Base-by-base conservation (phyloP, 35 echinoderm and acorn worm genomes). In the Patiria miniata region DNA sequence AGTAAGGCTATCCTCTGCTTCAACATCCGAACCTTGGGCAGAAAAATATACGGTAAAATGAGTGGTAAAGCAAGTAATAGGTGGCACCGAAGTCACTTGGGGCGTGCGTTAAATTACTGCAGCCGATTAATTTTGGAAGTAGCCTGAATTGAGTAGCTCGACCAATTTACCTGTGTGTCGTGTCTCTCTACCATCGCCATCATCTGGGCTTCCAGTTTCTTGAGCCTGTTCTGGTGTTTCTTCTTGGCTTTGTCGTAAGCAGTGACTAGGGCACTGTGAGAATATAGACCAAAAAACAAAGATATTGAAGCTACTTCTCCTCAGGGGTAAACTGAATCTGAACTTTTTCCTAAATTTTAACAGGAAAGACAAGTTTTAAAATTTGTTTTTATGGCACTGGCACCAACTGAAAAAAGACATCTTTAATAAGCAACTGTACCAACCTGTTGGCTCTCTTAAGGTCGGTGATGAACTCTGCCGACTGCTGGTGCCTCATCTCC, bases 171-270 rank as follows among this genome's bases (percentile, higher is more conserved):
- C 92, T 97, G 91, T 86, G 91, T 94, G 36, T 97, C 95, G 77
- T 97, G 95, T 91, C 95, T 94, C 73, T 94, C 92, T 14, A 94
- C 95, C 95, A 97, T 97, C 2, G 92, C 95, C 89, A 98, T 94
- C 95, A 98, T 98, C 78, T 98, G 95, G 29, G 95, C 92, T 87
- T 94, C 92, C 52, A 94, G 80, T 51, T 98, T 98, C 86, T 94
- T 98, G 7, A 94, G 60, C 68, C 95, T 83, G 83, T 89, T 98
- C 85, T 98, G 95, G 38, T 98, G 95, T 76, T 98, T 98, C 81
- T 98, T 98, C 89, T 98, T 98, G 39, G 95, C 95, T 85, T 98
- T 98, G 82, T 98, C 95, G 86, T 98, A 98, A 5, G 95, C 95
- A 53, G 95, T 98, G 39, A 98, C 95, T 52, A 98, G 84, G 79